Percentiles rank a stretch among this genome's conserved stretches.
phyloP scores from a whole-genome alignment of 1,140 invertebrate genomes.

The Zeugodacus cucurbitae region DNA sequence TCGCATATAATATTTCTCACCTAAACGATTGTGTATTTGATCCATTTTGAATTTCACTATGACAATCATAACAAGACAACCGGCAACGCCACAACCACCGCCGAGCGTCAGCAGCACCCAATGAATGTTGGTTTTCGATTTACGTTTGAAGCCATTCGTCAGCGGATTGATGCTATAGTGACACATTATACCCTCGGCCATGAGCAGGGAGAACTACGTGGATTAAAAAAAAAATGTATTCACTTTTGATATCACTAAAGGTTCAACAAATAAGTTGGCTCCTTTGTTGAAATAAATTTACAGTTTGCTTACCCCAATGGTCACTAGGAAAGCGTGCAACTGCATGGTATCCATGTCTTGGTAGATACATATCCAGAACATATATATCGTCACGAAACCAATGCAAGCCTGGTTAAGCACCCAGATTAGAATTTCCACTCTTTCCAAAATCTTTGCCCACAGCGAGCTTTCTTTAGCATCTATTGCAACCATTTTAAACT shows the following conservation, averaged over 20 bases:
- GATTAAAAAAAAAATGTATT: neutral
- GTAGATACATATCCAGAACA: slow-evolving; percentile 58
- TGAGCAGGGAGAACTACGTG: slow-evolving; percentile 58
- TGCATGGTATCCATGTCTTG: slow-evolving; percentile 51
- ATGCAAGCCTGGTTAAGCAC: slow-evolving; percentile 63
- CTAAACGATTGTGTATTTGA: slow-evolving; percentile 55
- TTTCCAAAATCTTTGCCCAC: slow-evolving; percentile 24
- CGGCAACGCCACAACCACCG: slow-evolving; percentile 56
- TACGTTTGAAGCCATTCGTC: slow-evolving; percentile 53
- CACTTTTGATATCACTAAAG: too few species aligned
- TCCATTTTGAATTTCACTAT: slow-evolving; percentile 54
- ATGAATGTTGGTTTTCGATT: slow-evolving; percentile 60
- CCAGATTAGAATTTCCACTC: slow-evolving; percentile 49
- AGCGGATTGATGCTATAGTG: slow-evolving; percentile 59
- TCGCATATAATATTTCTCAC: slow-evolving; percentile 46
- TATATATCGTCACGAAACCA: slow-evolving; percentile 61
- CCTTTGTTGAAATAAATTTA: too few species aligned
- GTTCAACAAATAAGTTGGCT: too few species aligned
- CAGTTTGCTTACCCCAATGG: slow-evolving; percentile 55
- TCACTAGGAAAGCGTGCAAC: slow-evolving; percentile 60
- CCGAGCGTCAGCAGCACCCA: slow-evolving; percentile 59
- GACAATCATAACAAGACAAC: slow-evolving; percentile 57
- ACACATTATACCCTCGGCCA: slow-evolving; percentile 63
- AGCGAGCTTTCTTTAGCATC: neutral
- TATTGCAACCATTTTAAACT: neutral